Base-by-base conservation (phyloP, 2,888 invertebrate genomes). In the Pandemis heparana region DNA sequence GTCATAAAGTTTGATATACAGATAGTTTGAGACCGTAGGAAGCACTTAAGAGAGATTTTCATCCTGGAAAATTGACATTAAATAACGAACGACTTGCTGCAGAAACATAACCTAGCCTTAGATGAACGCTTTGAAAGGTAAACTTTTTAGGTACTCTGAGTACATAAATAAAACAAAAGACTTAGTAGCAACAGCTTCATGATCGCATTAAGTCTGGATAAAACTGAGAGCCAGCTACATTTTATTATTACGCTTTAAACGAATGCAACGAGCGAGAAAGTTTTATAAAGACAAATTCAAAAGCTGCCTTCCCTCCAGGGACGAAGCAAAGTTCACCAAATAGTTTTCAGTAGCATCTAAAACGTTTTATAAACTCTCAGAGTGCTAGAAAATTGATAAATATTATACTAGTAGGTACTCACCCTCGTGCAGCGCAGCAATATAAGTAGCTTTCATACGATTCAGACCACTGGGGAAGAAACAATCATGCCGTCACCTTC, bases 331-430 rank as follows among this genome's bases (percentile, higher is more conserved):
- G 38, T 65, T 51, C 38, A 46, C 63, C 23, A 51, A 65, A 65
- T 51, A 41, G 41, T 62, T 39, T 62, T 10, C 41, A 41, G 62
- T 16, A 41, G 16, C 41, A 18, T 62, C 51, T 51, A 65, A 65
- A 65, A 65, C 64, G 38, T 10, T 38, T 38, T 38, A 38, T 65
- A 65, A 51, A 65, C 51, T 51, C 48, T 65, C 64, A 32, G 16
- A 41, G 62, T 10, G 64, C 64, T 14, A 23, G 23, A 60, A 32
- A 60, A 38, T 38, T 14, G 23, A 18, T 63, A 46, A 63, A 63
- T 63, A 63, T 46, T 63, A 12, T 46, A 63, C 46, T 46, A 63
- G 63, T 41, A 63, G 46, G 63, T 41, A 63, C 14, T 8, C 14
- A 18, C n/a, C 48, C 48, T 48, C 23, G 46, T 23, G 23, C 56